Conservation (phyloP, 2,113 vertebrate species). For the Morone saxatilis region DNA sequence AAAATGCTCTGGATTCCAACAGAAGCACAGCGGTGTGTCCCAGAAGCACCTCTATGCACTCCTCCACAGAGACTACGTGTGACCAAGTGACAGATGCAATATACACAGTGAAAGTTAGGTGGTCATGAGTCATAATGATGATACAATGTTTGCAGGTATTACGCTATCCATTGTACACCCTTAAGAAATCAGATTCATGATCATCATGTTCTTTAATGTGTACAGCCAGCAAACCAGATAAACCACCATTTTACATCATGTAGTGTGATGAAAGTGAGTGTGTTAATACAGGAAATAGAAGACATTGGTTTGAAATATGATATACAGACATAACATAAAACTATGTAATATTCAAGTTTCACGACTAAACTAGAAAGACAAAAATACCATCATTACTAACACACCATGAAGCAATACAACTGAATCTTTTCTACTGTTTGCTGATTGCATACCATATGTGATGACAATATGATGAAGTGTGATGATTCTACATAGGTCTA, state of each 20-base stretch:
- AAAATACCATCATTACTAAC: background rate
- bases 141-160: background rate
- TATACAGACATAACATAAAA: background rate
- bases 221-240: background rate
- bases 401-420: background rate
- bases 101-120: background rate
- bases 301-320: background rate
- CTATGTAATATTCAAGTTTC: background rate
- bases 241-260: background rate
- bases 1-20: too few species aligned
- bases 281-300: background rate
- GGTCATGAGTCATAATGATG: background rate
- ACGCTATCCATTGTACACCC: background rate
- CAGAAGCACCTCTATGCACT: too few species aligned
- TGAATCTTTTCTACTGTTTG: background rate
- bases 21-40: too few species aligned
- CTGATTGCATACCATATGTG: conserved; percentile 3
- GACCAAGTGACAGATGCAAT: background rate
- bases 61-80: background rate
- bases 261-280: background rate
- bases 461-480: background rate
- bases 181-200: background rate
- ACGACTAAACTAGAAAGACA: background rate
- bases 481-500: background rate
- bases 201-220: background rate